Evolutionary conservation across 2,113 vertebrate species (phyloP).

Genomic region (Laticauda laticaudata): DNA sequence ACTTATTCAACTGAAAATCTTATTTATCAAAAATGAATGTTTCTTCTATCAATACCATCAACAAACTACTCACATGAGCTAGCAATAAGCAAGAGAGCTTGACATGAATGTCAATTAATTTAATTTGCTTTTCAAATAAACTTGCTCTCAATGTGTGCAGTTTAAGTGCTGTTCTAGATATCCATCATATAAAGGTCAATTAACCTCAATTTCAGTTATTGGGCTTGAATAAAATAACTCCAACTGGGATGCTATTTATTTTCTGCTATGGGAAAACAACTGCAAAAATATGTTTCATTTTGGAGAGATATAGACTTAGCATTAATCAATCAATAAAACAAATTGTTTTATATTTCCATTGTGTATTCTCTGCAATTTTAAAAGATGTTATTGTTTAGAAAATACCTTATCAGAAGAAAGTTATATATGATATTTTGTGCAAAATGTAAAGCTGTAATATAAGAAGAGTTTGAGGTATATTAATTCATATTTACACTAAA

Average conservation of each 20-base stretch:
- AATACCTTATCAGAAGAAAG: not conserved
- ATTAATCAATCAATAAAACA: not conserved
- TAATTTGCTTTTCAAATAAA: conserved; percentile 68
- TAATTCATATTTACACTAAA: conserved; percentile 52
- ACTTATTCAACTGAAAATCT: conserved; percentile 71
- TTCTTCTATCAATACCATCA: conserved; percentile 68
- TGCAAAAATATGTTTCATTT: conserved; percentile 31
- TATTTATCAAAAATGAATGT: conserved; percentile 75
- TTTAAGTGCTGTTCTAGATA: conserved; percentile 60
- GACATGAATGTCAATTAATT: conserved; percentile 73
- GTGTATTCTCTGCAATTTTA: not conserved
- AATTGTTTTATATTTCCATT: conserved; percentile 14
- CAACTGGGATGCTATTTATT: conserved; percentile 37
- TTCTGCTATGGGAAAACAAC: conserved; percentile 20
- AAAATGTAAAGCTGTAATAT: conserved; percentile 10
- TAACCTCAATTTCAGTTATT: conserved; percentile 54
- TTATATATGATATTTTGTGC: not conserved
- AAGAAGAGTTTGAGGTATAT: conserved; percentile 20
- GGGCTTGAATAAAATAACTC: conserved; percentile 64
- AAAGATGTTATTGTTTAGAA: not conserved
- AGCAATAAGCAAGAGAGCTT: conserved; percentile 71
- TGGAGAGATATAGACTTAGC: not conserved
- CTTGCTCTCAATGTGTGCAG: conserved; percentile 53
- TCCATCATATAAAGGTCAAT: conserved; percentile 64
- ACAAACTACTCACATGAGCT: conserved; percentile 71